Evolutionary conservation across 2,113 vertebrate species (phyloP).

Genomic region (Bucco capensis): DNA sequence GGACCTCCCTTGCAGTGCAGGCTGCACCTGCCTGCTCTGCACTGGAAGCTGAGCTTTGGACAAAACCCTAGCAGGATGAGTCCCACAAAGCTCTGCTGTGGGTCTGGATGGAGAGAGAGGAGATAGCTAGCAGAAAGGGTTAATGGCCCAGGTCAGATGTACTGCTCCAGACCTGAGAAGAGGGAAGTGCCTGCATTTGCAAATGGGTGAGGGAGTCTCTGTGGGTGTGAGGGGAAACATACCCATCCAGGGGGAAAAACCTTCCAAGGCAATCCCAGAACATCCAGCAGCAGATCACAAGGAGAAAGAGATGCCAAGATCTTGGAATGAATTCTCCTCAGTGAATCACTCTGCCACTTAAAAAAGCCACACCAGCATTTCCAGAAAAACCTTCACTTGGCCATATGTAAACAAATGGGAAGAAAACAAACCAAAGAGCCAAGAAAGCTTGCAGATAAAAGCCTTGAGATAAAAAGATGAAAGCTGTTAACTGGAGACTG

Average conservation of each 20-base stretch:
- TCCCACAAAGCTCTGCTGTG: background rate
- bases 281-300: constrained; percentile 22
- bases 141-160: background rate
- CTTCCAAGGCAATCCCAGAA: constrained; percentile 46
- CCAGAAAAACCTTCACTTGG: constrained; percentile 31
- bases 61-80: background rate
- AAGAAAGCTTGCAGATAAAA: constrained; percentile 52
- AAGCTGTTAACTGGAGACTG: background rate
- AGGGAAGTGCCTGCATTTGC: constrained; percentile 34
- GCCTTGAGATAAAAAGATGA: constrained; percentile 46
- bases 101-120: background rate
- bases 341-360: constrained; percentile 38
- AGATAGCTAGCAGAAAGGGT: background rate
- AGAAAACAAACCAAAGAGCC: constrained; percentile 52
- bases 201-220: constrained; percentile 25
- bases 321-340: constrained; percentile 44
- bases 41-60: background rate
- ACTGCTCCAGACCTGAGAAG: constrained; percentile 1
- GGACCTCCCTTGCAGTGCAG: background rate
- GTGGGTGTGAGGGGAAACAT: constrained; percentile 43
- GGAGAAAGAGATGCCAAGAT: constrained; percentile 43
- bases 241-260: constrained; percentile 24
- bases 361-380: constrained; percentile 54
- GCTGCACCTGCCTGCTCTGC: background rate
- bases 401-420: constrained; percentile 37